Conservation (phyloP, 2,888 invertebrate species). For the Scaptomyza reducta region DNA sequence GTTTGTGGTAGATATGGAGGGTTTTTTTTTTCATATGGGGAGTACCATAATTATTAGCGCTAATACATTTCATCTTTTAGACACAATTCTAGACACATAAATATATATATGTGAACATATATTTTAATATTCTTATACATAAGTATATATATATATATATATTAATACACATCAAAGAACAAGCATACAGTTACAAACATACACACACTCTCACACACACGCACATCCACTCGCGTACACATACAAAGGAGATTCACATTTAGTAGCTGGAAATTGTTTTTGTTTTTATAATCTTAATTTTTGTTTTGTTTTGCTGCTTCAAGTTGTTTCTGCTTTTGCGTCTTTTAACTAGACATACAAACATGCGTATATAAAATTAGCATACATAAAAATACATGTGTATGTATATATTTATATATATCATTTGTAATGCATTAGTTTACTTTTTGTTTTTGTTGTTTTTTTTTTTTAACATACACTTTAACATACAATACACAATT, state of each 20-base stretch:
- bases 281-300: slow-evolving; percentile 16
- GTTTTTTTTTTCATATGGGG: neutral
- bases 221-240: slow-evolving; percentile 4
- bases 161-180: slow-evolving; percentile 52
- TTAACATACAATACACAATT: slow-evolving; percentile 64
- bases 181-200: slow-evolving; percentile 22
- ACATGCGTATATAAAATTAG: slow-evolving; percentile 24
- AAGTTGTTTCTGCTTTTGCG: slow-evolving; percentile 18
- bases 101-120: slow-evolving; percentile 16
- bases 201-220: slow-evolving; percentile 2
- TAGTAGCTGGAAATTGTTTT: slow-evolving; percentile 54
- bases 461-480: slow-evolving; percentile 44
- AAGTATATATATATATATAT: slow-evolving; percentile 15
- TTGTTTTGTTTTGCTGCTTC: slow-evolving; percentile 23
- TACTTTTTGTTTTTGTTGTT: slow-evolving; percentile 10
- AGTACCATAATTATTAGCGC: slow-evolving; percentile 42
- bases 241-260: slow-evolving; percentile 62
- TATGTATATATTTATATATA: slow-evolving; percentile 25
- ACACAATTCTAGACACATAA: slow-evolving; percentile 47
- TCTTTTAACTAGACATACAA: slow-evolving; percentile 34
- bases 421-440: slow-evolving; percentile 33
- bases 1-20: neutral
- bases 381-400: slow-evolving; percentile 18
- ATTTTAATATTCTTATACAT: slow-evolving; percentile 30
- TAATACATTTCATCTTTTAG: slow-evolving; percentile 62